Conservation (phyloP, 2,113 vertebrate genomes). For the Corynorhinus townsendii region DNA sequence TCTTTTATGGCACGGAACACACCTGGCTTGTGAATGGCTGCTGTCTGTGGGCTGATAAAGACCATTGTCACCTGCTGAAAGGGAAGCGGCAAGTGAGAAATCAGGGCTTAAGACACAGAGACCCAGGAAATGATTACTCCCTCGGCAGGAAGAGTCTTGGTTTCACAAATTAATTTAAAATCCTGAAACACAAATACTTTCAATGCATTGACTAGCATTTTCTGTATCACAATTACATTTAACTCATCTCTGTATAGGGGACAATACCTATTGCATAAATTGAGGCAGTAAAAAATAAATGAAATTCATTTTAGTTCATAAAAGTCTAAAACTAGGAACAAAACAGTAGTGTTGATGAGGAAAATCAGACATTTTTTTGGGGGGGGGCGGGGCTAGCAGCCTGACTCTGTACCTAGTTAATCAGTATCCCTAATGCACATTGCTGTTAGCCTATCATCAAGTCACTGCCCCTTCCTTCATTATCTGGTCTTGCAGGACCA, state of each 20-base stretch:
- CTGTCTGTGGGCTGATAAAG: neutral
- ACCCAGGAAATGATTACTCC: conserved; percentile 1
- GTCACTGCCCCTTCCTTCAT: too few species aligned
- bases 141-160: neutral
- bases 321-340: neutral
- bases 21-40: neutral
- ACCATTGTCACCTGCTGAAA: neutral
- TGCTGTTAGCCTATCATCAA: too few species aligned
- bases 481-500: too few species aligned
- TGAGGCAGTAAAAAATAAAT: neutral
- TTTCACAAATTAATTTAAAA: conserved; percentile 33
- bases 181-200: conserved; percentile 5
- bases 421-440: too few species aligned
- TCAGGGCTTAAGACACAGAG: neutral
- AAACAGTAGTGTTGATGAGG: neutral
- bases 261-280: neutral
- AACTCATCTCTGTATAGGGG: neutral
- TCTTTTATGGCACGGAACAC: neutral
- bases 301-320: neutral
- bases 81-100: neutral
- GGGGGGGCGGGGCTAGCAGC: too few species aligned
- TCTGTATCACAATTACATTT: neutral
- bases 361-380: too few species aligned
- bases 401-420: too few species aligned
- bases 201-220: neutral